These are phyloP conservation scores for Eira barbara DNA, from an alignment of 2,113 vertebrate species.

Conservation along the genomic window DNA sequence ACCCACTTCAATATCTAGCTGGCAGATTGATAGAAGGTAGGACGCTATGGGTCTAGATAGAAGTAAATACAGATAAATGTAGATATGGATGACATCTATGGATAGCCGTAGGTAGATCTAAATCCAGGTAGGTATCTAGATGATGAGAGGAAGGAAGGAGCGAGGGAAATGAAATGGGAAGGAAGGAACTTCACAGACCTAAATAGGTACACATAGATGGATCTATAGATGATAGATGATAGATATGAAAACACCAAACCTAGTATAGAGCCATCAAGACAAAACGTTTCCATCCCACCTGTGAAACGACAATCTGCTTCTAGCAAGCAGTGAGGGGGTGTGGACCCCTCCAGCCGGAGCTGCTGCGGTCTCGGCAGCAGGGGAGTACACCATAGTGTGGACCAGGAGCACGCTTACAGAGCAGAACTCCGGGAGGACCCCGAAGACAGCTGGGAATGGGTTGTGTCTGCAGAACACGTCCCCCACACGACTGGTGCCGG, in stretches of 20 bases:
- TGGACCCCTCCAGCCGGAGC: too few relatives aligned
- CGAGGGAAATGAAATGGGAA: background rate
- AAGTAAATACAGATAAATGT: background rate
- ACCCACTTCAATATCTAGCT: background rate
- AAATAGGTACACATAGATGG: background rate
- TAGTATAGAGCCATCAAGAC: background rate
- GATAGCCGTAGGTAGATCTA: background rate
- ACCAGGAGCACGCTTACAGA: accelerated
- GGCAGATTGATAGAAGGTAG: background rate
- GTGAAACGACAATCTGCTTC: background rate
- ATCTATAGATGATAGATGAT: too few relatives aligned
- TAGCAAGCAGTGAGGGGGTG: background rate
- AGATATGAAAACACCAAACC: background rate
- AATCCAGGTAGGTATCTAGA: background rate
- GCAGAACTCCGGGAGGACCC: too few relatives aligned
- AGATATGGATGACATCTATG: too few relatives aligned
- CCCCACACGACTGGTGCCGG: accelerated
- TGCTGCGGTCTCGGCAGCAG: too few relatives aligned
- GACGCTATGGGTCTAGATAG: background rate
- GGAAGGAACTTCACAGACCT: background rate
- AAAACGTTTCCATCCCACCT: accelerated
- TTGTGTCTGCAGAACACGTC: too few relatives aligned
- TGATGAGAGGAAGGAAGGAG: background rate
- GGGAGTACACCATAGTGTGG: too few relatives aligned
- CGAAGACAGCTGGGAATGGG: accelerated